Conservation (phyloP, 1,140 invertebrate species). For the Rhopalosiphum maidis region DNA sequence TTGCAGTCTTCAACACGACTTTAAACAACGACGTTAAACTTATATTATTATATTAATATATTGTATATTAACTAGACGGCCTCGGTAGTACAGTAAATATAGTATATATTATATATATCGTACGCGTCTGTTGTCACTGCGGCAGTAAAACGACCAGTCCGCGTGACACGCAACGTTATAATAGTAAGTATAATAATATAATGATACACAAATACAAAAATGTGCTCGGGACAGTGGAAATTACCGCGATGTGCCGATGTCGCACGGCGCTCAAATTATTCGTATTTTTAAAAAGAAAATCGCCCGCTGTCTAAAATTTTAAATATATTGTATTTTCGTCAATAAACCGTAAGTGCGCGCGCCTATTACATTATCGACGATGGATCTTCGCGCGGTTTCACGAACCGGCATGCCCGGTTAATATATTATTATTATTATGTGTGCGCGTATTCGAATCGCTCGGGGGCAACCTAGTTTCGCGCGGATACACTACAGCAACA, state of each 20-base stretch:
- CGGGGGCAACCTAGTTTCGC: background rate
- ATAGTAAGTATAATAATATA: background rate
- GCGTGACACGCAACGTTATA: background rate
- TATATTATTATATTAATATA: background rate
- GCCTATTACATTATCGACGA: background rate
- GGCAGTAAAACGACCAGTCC: background rate
- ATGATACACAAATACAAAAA: background rate
- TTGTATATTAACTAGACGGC: background rate
- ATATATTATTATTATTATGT: background rate
- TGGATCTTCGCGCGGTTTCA: background rate
- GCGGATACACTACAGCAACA: background rate
- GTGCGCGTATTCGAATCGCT: background rate
- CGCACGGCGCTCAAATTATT: background rate
- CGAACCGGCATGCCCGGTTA: slow-evolving; percentile 12
- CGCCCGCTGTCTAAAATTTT: background rate
- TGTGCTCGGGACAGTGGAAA: background rate
- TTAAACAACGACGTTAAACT: background rate
- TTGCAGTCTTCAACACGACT: background rate
- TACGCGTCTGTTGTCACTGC: background rate
- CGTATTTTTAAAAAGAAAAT: background rate
- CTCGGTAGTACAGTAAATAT: background rate
- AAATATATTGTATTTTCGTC: background rate
- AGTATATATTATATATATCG: background rate
- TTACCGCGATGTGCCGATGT: background rate
- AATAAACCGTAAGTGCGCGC: background rate